Conservation (phyloP, 1,140 invertebrate genomes). For the Gonatopus flavifemur region DNA sequence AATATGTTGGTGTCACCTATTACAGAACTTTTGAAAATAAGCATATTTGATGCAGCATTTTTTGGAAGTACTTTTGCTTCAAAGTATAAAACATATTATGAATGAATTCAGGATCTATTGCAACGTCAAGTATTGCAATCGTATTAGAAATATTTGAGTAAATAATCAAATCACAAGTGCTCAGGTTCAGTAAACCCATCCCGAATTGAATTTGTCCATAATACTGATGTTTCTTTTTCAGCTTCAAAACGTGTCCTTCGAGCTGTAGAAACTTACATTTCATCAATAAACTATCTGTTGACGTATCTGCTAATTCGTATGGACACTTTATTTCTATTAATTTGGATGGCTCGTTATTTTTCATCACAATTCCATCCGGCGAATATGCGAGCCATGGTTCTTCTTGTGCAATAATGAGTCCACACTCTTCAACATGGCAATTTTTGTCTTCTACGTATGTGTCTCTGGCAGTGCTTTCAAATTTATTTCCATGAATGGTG, state of each 20-base stretch:
- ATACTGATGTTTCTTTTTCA: conserved; percentile 15
- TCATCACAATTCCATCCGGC: conserved; percentile 18
- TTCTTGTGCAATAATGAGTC: conserved; percentile 11
- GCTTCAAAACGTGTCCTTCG: conserved; percentile 1
- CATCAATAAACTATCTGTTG: conserved; percentile 7
- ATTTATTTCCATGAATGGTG: conserved; percentile 12
- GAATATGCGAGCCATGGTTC: conserved; percentile 19
- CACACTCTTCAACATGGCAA: conserved; percentile 7
- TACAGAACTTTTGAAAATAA: conserved; percentile 1
- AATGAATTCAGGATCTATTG: conserved; percentile 9
- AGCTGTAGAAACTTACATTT: conserved; percentile 10
- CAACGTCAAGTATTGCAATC: conserved; percentile 5
- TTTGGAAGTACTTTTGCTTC: conserved; percentile 14
- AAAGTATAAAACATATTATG: conserved; percentile 5
- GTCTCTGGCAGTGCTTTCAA: conserved; percentile 9
- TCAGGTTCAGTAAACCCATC: conserved; percentile 16
- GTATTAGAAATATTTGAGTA: conserved; percentile 11
- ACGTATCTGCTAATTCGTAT: conserved; percentile 1
- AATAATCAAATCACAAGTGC: conserved; percentile 15
- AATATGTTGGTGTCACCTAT: no score
- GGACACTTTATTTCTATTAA: conserved; percentile 19
- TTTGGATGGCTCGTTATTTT: background rate
- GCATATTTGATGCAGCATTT: conserved; percentile 20
- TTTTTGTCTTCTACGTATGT: conserved; percentile 2
- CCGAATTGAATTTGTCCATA: conserved; percentile 23